These are phyloP conservation scores for Himalopsyche tibetana DNA, from an alignment of 2,888 invertebrate species.

Conservation along the genomic window DNA sequence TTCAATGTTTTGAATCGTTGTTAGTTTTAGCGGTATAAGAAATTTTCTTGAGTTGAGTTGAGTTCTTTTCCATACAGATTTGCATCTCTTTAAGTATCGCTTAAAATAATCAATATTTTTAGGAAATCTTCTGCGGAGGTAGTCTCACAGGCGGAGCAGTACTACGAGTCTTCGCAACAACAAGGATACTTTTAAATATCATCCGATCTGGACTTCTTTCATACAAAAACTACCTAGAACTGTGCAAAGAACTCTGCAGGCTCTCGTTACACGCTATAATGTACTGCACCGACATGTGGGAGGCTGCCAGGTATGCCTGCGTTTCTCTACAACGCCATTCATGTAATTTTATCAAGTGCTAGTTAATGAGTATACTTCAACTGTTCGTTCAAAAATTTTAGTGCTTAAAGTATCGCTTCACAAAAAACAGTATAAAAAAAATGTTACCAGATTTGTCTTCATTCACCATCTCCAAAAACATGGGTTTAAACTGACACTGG, in stretches of 20 bases:
- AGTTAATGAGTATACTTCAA: too few relatives aligned
- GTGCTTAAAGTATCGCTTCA: too few relatives aligned
- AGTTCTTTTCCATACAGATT: too few relatives aligned
- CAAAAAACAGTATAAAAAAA: too few relatives aligned
- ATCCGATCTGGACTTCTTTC: conserved; percentile 57
- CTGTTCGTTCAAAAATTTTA: too few relatives aligned
- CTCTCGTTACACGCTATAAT: conserved; percentile 62
- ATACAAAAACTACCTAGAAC: conserved; percentile 61
- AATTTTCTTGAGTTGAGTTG: too few relatives aligned
- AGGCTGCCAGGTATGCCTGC: conserved; percentile 57
- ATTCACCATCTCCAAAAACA: too few relatives aligned
- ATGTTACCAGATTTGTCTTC: too few relatives aligned
- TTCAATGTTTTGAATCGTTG: too few relatives aligned
- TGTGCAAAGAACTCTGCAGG: conserved; percentile 64
- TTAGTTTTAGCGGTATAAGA: too few relatives aligned
- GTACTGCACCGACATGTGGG: conserved; percentile 65
- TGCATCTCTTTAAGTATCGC: not conserved
- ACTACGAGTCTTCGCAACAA: conserved; percentile 60
- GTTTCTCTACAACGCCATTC: not conserved
- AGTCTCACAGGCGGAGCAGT: conserved; percentile 61
- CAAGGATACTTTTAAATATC: conserved; percentile 56
- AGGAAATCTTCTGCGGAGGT: conserved; percentile 63
- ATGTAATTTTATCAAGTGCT: too few relatives aligned
- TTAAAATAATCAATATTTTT: conserved; percentile 19
- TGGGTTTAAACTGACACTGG: too few relatives aligned